Percentiles rank a stretch among this genome's conserved stretches.
Conservation (phyloP, 2,888 invertebrate genomes). For the Rosalia funebris region DNA sequence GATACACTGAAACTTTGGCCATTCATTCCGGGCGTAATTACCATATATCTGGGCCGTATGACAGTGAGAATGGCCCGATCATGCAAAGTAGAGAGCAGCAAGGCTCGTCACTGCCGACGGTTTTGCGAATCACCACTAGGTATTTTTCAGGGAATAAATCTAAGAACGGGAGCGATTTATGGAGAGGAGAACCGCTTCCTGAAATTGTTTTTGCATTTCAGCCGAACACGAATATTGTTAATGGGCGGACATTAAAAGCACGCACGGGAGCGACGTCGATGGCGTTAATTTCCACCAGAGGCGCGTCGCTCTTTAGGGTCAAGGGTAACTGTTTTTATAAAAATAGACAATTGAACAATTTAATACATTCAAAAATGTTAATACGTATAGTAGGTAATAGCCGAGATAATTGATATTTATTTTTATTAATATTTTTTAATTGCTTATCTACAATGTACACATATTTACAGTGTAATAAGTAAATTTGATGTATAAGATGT, state of each 20-base stretch:
- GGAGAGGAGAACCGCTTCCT: constrained; percentile 42
- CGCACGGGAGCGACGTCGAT: constrained; percentile 39
- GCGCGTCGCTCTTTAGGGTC: too few relatives aligned
- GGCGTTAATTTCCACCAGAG: constrained; percentile 17
- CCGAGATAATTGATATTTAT: too few relatives aligned
- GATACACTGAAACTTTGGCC: constrained; percentile 58
- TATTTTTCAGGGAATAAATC: constrained; percentile 29
- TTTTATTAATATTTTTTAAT: too few relatives aligned
- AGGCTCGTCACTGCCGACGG: constrained; percentile 24
- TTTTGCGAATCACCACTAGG: constrained; percentile 21
- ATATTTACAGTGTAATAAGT: too few relatives aligned
- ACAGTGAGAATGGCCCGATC: constrained; percentile 61
- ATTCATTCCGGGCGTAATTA: constrained; percentile 61
- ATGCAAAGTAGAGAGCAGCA: constrained; percentile 58
- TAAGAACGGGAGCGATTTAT: constrained; percentile 35
- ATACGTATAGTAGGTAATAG: too few relatives aligned
- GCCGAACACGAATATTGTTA: constrained; percentile 47
- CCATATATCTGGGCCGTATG: constrained; percentile 62
- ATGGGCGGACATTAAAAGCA: constrained; percentile 46
- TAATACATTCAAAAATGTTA: too few relatives aligned
- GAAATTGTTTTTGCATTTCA: constrained; percentile 48
- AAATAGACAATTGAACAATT: too few relatives aligned
- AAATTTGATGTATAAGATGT: too few relatives aligned
- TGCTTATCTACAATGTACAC: too few relatives aligned
- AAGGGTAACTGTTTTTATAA: too few relatives aligned